Evolutionary conservation across 2,797 vertebrate species (phyloP).

Genomic region (Ptychobarbus kaznakovi): DNA sequence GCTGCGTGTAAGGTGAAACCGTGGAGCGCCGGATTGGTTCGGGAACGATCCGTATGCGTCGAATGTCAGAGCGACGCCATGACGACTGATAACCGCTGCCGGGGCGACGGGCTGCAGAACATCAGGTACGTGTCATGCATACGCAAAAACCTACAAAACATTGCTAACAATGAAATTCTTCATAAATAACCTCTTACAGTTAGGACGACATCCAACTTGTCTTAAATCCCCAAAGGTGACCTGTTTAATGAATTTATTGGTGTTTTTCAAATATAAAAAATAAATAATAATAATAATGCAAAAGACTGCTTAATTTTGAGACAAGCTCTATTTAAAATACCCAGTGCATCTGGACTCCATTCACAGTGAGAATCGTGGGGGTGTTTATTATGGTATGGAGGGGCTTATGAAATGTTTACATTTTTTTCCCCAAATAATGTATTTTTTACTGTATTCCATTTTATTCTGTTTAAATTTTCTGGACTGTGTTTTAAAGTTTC

Average conservation of each 20-base stretch:
- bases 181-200: background rate
- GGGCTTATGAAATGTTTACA: too few relatives aligned
- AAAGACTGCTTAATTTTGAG: background rate
- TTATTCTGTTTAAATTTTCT: background rate
- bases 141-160: background rate
- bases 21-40: conserved; percentile 81
- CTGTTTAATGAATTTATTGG: background rate
- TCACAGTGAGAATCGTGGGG: too few relatives aligned
- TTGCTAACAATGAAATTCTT: background rate
- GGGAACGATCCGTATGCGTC: conserved; percentile 77
- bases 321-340: background rate
- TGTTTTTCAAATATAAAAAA: background rate
- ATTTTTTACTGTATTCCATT: too few relatives aligned
- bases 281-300: too few relatives aligned
- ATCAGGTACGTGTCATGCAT: conserved; percentile 73
- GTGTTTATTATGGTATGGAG: too few relatives aligned
- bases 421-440: too few relatives aligned
- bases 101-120: conserved; percentile 78
- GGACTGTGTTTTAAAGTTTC: background rate
- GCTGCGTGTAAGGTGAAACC: conserved; percentile 73
- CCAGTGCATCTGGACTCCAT: too few relatives aligned
- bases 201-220: background rate
- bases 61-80: conserved; percentile 80
- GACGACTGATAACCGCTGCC: conserved; percentile 73
- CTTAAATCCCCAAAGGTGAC: background rate